Percentiles rank a stretch among this genome's conserved stretches.
Evolutionary conservation across 1,140 invertebrate genomes (phyloP).

Genomic region (Cyphomyrmex costatus): DNA sequence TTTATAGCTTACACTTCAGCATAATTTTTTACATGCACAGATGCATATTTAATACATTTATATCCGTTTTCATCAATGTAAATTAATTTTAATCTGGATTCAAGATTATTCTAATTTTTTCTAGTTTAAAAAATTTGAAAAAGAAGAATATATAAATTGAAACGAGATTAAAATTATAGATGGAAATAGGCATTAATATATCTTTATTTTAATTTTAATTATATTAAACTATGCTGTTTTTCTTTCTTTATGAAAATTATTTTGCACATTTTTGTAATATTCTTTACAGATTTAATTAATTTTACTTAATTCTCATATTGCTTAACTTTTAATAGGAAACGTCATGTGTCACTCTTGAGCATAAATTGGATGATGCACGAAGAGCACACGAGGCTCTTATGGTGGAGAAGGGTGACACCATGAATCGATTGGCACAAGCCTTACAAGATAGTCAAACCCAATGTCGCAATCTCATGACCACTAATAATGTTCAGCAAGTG

Average conservation of each 20-base stretch:
- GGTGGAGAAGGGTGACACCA: constrained; percentile 83
- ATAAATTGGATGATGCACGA: constrained; percentile 81
- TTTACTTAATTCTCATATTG: constrained; percentile 9
- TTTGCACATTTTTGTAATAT: constrained; percentile 19
- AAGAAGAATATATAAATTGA: too few species aligned
- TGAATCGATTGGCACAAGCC: constrained; percentile 81
- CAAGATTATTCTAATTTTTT: too few species aligned
- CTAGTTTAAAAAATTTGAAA: too few species aligned
- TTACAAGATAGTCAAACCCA: constrained; percentile 83
- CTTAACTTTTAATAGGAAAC: constrained; percentile 74
- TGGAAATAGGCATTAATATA: too few species aligned
- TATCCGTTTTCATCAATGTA: too few species aligned
- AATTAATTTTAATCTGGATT: too few species aligned
- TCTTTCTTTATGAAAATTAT: neutral
- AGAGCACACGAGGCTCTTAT: constrained; percentile 81
- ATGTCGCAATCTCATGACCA: constrained; percentile 82
- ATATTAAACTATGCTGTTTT: neutral
- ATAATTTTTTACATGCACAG: constrained; percentile 14
- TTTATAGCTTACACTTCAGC: neutral
- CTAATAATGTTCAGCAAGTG: constrained; percentile 80
- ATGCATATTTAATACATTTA: neutral
- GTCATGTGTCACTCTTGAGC: constrained; percentile 77
- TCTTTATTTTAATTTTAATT: neutral
- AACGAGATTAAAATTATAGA: too few species aligned
- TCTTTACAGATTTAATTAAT: constrained; percentile 10